Base-by-base conservation (phyloP, 2,888 invertebrate genomes). In the Sinopyrophorus schimmeli region DNA sequence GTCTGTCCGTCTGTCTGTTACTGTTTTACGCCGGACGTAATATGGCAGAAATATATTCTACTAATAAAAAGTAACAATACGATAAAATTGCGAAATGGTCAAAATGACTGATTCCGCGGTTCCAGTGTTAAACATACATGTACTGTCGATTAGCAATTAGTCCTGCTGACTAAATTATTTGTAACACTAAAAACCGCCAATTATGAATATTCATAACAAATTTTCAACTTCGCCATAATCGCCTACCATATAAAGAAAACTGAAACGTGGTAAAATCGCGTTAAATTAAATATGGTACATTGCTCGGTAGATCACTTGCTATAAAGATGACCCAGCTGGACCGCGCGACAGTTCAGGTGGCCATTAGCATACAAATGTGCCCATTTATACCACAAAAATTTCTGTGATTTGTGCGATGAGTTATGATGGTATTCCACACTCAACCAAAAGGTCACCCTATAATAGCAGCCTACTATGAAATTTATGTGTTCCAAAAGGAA, bases 281-380 rank as follows among this genome's bases (percentile, higher is more conserved):
- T 51, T 46, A 51, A 47, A 51, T 51, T 51, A 51, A 51, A 51
- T 51, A 47, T 47, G 41, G 51, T 38, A 31, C 51, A 51, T 53
- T 48, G 43, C 53, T 53, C 53, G 53, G 53, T 53, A 53, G 53
- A 53, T 53, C 53, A 53, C 53, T 26, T 24, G 48, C 37, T 41
- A 51, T 51, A 51, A 55, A 55, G 50, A 55, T 52, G 51, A 55
- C 48, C 57, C 52, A 47, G 47, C 53, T 48, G 52, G 52, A 52
- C 54, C 54, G 51, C 49, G 53, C 54, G 53, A 55, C 57, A 55
- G 52, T 55, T 55, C 53, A 57, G 52, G 43, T 52, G 50, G 53
- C 43, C 55, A 60, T 60, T 60, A 58, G 57, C 60, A 60, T 60
- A 60, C 60, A 53, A 60, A 60, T 60, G 55, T 50, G 57, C 40